These are phyloP conservation scores for Meloe dianella DNA, from an alignment of 2,888 invertebrate species.

Conservation along the genomic window DNA sequence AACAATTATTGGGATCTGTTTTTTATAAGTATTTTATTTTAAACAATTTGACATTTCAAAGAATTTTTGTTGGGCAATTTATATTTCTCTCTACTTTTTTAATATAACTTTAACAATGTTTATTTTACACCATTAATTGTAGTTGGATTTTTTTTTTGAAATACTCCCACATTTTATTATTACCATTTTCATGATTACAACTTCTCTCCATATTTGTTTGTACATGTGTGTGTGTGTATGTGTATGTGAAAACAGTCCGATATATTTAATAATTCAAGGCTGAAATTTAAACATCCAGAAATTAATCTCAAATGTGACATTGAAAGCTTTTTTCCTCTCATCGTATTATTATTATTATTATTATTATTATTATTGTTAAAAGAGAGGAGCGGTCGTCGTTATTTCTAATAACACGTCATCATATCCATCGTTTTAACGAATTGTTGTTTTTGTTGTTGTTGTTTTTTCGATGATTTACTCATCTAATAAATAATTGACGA, in stretches of 20 bases:
- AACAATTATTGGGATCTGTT: slow-evolving; percentile 1
- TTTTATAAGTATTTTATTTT: too few species aligned
- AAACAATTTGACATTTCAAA: slow-evolving; percentile 17
- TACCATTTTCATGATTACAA: neutral
- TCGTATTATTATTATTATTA: slow-evolving; percentile 3
- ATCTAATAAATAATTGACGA: neutral
- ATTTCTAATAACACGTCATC: slow-evolving; percentile 42
- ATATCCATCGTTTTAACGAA: slow-evolving; percentile 30
- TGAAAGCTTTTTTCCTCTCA: slow-evolving; percentile 41
- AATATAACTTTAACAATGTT: slow-evolving; percentile 11
- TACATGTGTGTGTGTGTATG: neutral
- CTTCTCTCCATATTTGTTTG: neutral
- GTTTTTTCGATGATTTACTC: neutral
- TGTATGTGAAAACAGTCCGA: slow-evolving; percentile 18
- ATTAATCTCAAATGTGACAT: slow-evolving; percentile 51
- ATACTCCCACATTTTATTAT: slow-evolving; percentile 10
- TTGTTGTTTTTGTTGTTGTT: slow-evolving; percentile 21
- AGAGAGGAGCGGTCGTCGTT: slow-evolving; percentile 27
- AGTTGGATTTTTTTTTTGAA: slow-evolving; percentile 1
- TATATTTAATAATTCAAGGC: slow-evolving; percentile 39
- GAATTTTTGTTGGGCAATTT: slow-evolving; percentile 13
- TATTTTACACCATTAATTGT: slow-evolving; percentile 6
- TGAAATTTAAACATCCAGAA: slow-evolving; percentile 45
- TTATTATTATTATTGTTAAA: slow-evolving; percentile 19
- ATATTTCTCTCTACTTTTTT: neutral